Conservation (phyloP, 1,140 invertebrate genomes). For the Drosophila willistoni region DNA sequence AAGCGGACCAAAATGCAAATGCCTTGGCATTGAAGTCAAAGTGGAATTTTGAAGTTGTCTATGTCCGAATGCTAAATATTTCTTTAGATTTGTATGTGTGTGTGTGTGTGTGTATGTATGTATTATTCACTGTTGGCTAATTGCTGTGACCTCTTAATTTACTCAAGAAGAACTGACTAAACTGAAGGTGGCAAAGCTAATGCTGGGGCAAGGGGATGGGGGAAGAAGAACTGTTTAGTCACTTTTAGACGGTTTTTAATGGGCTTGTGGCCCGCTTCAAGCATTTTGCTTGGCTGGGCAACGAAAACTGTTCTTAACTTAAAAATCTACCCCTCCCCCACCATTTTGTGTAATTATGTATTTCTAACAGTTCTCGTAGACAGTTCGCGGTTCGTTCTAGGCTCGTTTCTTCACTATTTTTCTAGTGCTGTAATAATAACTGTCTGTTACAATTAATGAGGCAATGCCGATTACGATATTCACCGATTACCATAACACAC, state of each 20-base stretch:
- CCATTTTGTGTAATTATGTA: background rate
- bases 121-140: conserved; percentile 79
- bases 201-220: background rate
- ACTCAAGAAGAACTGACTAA: conserved; percentile 76
- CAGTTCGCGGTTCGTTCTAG: conserved; percentile 64
- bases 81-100: conserved; percentile 59
- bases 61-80: conserved; percentile 77
- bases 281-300: conserved; percentile 39
- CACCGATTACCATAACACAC: conserved; percentile 1
- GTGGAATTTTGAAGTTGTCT: conserved; percentile 39
- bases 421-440: conserved; percentile 73
- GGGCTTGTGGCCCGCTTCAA: conserved; percentile 52
- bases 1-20: conserved; percentile 74
- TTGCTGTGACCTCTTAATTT: conserved; percentile 83
- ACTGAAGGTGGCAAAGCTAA: conserved; percentile 23
- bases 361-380: conserved; percentile 60
- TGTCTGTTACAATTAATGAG: conserved; percentile 78
- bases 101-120: background rate
- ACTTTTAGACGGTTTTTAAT: conserved; percentile 55
- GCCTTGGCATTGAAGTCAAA: conserved; percentile 49
- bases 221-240: conserved; percentile 25
- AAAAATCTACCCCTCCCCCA: background rate
- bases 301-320: conserved; percentile 70
- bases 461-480: conserved; percentile 22
- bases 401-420: conserved; percentile 49